Evolutionary conservation across 2,113 vertebrate genomes (phyloP).

Genomic region (Haemorhous mexicanus): DNA sequence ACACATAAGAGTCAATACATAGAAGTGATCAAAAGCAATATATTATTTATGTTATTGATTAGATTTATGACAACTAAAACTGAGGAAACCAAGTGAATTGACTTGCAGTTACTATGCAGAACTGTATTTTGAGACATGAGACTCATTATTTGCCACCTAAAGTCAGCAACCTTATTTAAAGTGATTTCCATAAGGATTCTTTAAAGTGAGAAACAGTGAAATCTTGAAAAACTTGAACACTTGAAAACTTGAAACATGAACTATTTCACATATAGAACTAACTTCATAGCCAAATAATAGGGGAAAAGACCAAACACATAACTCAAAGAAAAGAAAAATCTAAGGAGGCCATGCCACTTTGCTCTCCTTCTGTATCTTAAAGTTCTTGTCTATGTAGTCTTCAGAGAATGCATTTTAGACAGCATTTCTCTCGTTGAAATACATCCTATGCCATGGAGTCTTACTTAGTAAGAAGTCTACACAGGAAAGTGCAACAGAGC

Average conservation of each 20-base stretch:
- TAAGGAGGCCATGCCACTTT: background rate
- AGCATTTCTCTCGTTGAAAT: background rate
- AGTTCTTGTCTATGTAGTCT: background rate
- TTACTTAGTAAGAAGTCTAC: background rate
- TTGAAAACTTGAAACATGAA: background rate
- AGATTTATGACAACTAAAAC: background rate
- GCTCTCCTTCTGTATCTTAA: background rate
- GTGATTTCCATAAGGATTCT: background rate
- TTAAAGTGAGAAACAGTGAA: background rate
- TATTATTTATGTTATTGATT: background rate
- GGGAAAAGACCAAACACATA: background rate
- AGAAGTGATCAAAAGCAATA: background rate
- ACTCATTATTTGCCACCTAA: background rate
- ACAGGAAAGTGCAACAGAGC: background rate
- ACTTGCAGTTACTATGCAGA: background rate
- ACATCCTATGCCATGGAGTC: background rate
- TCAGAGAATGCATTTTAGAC: background rate
- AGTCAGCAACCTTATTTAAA: background rate
- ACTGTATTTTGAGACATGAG: accelerated
- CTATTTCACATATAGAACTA: background rate
- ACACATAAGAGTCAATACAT: background rate
- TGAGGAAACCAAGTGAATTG: accelerated
- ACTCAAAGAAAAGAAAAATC: background rate
- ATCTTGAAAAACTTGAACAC: background rate
- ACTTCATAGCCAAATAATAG: background rate